Base-by-base conservation (phyloP, 92 coral and sea anemone genomes). In the Chrysogorgia sp. region DNA sequence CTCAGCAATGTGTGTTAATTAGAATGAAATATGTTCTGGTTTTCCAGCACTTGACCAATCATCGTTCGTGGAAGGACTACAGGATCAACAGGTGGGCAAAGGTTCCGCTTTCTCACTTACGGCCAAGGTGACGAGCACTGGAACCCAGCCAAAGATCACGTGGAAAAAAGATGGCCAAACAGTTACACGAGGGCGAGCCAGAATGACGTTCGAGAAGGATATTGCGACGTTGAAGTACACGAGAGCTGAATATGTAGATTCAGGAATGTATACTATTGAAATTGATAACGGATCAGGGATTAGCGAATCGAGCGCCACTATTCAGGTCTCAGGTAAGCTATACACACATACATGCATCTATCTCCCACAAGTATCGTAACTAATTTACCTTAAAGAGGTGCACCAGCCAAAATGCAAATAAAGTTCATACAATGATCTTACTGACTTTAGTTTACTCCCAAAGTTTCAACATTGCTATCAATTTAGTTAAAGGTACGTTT, bases 91-190 rank as follows among this genome's bases (percentile, higher is more conserved):
- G 10, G 21, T 72, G 24, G 50, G 26, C 23, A 72, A 72, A 41
- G 63, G 79, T 21, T 53, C 64, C 13, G 45, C 64, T 0, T 29
- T 56, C 31, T 25, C 56, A 12, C 79, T 72, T 65, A 72, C 79
- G 33, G 79, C 79, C 52, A 72, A 72, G 41, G 37, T 72, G 34
- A 34, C 29, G 74, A 86, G 80, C 26, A 75, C 90, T 56, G 87
- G 91, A 10, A 60, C 80, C 22, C 84, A 87, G 74, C 94, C 94
- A 14, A 79, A 84, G 47, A 67, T 87, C 64, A 86, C 92, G 68
- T 96, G 99, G 99, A 89, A 89, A 59, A 96, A 96, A 81, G 93
- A 90, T 65, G 88, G 85, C 29, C 92, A 89, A 41, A 84, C 81
- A 14, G 64, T 96, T 57, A 75, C 69, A 35, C 83, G 86, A 40